Percentiles rank a stretch among this genome's conserved stretches.
These are phyloP conservation scores for Silvanus unidentatus DNA, from an alignment of 2,888 invertebrate genomes.

Conservation along the genomic window DNA sequence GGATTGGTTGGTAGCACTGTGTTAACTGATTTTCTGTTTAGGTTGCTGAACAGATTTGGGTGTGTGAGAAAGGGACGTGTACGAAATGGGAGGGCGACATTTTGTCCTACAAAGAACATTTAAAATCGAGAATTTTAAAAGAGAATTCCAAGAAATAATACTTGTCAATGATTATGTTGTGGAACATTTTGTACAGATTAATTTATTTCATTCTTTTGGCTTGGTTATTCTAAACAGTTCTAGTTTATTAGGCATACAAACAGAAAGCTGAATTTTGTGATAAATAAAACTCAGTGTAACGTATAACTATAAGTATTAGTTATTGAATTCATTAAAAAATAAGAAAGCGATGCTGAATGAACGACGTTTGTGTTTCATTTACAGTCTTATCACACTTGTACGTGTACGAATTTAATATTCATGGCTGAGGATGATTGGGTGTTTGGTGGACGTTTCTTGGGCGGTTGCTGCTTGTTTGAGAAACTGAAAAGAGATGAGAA, in stretches of 20 bases:
- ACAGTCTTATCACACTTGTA: too few species aligned
- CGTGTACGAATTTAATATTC: too few species aligned
- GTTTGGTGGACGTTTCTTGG: constrained; percentile 47
- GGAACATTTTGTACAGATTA: background rate
- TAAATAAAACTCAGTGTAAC: too few species aligned
- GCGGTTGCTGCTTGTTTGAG: constrained; percentile 50
- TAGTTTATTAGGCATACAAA: too few species aligned
- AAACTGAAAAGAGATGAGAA: constrained; percentile 34
- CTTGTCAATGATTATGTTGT: too few species aligned
- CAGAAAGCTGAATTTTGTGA: too few species aligned
- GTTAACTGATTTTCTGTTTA: constrained; percentile 43
- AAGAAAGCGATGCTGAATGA: too few species aligned
- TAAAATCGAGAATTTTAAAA: constrained; percentile 80
- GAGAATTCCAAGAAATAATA: constrained; percentile 53
- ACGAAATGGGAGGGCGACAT: constrained; percentile 98
- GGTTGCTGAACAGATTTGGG: constrained; percentile 99
- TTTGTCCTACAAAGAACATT: constrained; percentile 89
- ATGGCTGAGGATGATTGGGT: constrained; percentile 34
- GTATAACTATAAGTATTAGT: too few species aligned
- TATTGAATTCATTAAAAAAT: too few species aligned
- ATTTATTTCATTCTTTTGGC: too few species aligned
- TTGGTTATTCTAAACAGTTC: too few species aligned
- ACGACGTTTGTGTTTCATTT: too few species aligned
- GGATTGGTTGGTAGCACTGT: background rate
- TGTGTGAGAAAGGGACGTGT: constrained; percentile 91